Conservation (phyloP, 2,888 invertebrate species). For the Charanyca ferruginea region DNA sequence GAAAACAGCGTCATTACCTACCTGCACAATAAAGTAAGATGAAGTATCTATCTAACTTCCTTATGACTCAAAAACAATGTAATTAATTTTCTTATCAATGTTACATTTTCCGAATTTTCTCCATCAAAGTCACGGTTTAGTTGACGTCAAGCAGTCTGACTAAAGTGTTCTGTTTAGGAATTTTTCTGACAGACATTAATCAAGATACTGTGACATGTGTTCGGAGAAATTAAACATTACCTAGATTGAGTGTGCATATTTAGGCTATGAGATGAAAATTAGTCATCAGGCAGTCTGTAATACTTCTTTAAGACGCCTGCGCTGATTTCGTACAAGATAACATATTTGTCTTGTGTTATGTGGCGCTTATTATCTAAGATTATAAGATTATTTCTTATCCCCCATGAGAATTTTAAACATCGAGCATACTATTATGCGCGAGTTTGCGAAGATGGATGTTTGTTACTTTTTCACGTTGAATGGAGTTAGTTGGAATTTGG, state of each 20-base stretch:
- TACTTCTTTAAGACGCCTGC: slow-evolving; percentile 16
- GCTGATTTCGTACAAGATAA: background rate
- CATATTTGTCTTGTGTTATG: too few species aligned
- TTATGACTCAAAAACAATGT: slow-evolving; percentile 24
- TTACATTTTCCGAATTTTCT: slow-evolving; percentile 9
- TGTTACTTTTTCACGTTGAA: too few species aligned
- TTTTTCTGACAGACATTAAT: slow-evolving; percentile 67
- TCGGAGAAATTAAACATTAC: slow-evolving; percentile 47
- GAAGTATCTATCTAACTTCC: background rate
- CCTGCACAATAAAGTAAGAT: slow-evolving; percentile 5
- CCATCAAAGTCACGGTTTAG: too few species aligned
- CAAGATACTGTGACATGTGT: slow-evolving; percentile 64
- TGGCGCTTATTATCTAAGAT: too few species aligned
- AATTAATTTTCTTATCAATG: slow-evolving; percentile 23
- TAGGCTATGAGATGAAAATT: slow-evolving; percentile 37
- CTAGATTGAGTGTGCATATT: slow-evolving; percentile 34
- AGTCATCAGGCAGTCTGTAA: slow-evolving; percentile 30
- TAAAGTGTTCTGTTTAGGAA: slow-evolving; percentile 39
- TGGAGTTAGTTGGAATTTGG: too few species aligned
- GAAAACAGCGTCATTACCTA: slow-evolving; percentile 24
- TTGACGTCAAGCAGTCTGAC: slow-evolving; percentile 72
- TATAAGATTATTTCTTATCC: too few species aligned
- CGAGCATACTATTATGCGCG: too few species aligned
- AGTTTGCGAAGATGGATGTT: too few species aligned
- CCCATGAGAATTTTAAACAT: too few species aligned